phyloP scores from a whole-genome alignment of 2,888 invertebrate species.

The Ecliptopera silaceata region DNA sequence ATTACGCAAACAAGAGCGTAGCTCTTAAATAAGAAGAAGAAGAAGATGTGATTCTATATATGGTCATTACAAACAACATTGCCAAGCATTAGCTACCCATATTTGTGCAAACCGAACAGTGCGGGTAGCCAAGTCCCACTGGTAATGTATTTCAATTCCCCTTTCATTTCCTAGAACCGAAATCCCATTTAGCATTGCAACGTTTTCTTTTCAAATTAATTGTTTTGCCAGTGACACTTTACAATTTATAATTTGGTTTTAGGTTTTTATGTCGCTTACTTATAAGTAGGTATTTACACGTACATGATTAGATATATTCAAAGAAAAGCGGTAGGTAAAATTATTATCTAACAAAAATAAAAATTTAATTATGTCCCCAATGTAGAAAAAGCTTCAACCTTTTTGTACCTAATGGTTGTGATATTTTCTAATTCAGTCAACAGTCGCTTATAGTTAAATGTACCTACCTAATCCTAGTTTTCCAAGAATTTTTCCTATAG shows the following conservation, averaged over 20 bases:
- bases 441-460: no score
- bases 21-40: no score
- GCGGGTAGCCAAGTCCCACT: slow-evolving; percentile 43
- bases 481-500: no score
- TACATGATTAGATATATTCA: slow-evolving; percentile 3
- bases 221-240: slow-evolving; percentile 16
- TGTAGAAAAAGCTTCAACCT: no score
- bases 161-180: slow-evolving; percentile 53
- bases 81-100: no score
- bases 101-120: slow-evolving; percentile 37
- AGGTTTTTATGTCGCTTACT: slow-evolving; percentile 11
- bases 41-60: neutral
- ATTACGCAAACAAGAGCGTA: no score
- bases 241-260: slow-evolving; percentile 22
- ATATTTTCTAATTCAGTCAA: no score
- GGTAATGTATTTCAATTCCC: slow-evolving; percentile 53
- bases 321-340: slow-evolving; percentile 4
- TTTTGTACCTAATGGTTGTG: no score
- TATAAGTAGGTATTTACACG: slow-evolving; percentile 6
- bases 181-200: slow-evolving; percentile 53
- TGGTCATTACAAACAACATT: slow-evolving; percentile 40
- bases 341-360: no score
- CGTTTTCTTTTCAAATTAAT: slow-evolving; percentile 37
- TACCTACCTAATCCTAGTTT: no score
- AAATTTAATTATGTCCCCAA: no score